Conservation (phyloP, 1,140 invertebrate genomes). For the Pseudoatta argentina region DNA sequence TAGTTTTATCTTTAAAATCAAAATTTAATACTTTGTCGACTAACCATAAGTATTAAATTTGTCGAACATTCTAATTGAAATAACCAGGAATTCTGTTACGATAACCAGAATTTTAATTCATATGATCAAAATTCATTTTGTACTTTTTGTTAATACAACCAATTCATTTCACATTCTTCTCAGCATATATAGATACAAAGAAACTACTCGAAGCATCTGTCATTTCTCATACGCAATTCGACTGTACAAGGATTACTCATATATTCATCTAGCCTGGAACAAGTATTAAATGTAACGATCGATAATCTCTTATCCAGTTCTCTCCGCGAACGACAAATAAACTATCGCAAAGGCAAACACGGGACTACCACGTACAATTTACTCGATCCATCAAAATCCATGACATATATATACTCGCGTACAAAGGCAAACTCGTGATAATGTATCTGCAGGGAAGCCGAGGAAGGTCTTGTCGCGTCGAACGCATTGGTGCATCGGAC, state of each 20-base stretch:
- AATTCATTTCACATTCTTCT: too few relatives aligned
- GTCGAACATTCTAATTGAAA: too few relatives aligned
- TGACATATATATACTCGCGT: slow-evolving; percentile 54
- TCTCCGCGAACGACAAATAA: slow-evolving; percentile 52
- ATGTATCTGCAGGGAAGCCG: slow-evolving; percentile 19
- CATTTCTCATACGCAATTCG: slow-evolving; percentile 8
- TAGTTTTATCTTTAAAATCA: too few relatives aligned
- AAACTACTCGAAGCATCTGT: not conserved
- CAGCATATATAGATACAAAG: not conserved
- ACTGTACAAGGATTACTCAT: not conserved
- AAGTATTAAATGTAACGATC: slow-evolving; percentile 41
- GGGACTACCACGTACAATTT: slow-evolving; percentile 56
- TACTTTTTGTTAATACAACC: too few relatives aligned
- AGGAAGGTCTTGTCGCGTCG: slow-evolving; percentile 22
- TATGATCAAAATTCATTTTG: too few relatives aligned
- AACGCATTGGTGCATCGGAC: slow-evolving; percentile 39
- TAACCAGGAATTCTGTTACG: too few relatives aligned
- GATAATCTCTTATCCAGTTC: slow-evolving; percentile 58
- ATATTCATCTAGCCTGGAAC: slow-evolving; percentile 7
- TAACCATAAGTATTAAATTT: too few relatives aligned
- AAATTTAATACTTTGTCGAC: too few relatives aligned
- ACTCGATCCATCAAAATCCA: slow-evolving; percentile 60
- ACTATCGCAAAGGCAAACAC: slow-evolving; percentile 50
- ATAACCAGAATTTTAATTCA: too few relatives aligned
- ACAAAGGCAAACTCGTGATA: slow-evolving; percentile 50